Conservation (phyloP, 2,797 vertebrate species). For the Phoebastria nigripes region DNA sequence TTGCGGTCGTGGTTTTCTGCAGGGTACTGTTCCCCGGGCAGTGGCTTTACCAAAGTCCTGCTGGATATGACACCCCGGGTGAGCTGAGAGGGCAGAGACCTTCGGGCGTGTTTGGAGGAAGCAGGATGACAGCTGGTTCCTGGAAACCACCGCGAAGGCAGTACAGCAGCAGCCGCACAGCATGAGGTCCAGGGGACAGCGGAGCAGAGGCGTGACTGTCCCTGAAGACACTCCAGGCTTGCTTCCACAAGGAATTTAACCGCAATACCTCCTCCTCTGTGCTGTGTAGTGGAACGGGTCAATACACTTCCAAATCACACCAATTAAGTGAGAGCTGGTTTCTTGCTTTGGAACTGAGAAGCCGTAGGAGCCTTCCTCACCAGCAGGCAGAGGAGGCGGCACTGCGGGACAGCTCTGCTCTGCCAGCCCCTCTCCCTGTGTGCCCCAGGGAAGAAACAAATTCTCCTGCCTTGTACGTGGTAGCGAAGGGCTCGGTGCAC, state of each 20-base stretch:
- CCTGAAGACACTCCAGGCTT: neutral
- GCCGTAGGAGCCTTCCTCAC: neutral
- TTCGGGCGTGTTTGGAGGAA: neutral
- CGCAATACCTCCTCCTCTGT: neutral
- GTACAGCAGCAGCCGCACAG: neutral
- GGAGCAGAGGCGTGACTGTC: neutral
- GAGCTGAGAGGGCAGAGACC: neutral
- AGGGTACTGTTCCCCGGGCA: too few species aligned
- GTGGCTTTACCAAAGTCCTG: neutral
- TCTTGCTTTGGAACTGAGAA: neutral
- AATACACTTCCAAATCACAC: neutral
- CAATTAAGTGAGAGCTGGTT: neutral
- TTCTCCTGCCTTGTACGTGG: rapidly evolving
- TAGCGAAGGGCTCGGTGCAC: neutral
- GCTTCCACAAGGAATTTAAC: neutral
- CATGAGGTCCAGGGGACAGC: neutral
- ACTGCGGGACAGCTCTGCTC: neutral
- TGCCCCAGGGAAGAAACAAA: neutral
- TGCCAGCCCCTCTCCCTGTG: neutral
- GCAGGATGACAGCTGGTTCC: neutral
- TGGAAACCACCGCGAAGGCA: neutral
- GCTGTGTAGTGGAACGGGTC: neutral
- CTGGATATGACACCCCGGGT: rapidly evolving
- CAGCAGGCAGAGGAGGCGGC: neutral
- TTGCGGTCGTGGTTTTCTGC: rapidly evolving